phyloP scores from a whole-genome alignment of 2,797 vertebrate genomes.

The Esox lucius region DNA sequence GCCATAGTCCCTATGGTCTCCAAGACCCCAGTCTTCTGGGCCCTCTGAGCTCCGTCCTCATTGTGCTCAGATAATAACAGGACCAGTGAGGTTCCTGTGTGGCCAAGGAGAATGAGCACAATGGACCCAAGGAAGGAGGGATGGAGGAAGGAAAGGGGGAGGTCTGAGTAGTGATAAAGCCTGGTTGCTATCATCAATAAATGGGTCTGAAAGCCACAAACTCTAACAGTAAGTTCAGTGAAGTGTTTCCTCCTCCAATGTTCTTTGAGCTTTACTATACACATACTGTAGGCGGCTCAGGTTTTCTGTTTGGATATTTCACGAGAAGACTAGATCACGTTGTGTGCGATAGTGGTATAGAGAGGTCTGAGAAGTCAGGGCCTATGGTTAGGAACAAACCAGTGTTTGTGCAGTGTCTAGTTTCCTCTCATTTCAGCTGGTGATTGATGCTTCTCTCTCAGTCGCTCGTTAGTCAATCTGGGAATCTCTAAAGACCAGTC shows the following conservation, averaged over 20 bases:
- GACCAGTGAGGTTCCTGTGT: conserved; percentile 37
- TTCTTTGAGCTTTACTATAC: neutral
- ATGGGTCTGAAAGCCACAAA: neutral
- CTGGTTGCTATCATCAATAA: neutral
- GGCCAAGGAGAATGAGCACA: conserved; percentile 25
- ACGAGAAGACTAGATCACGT: neutral
- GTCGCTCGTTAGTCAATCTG: conserved; percentile 24
- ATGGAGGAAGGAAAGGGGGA: neutral
- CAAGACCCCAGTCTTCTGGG: conserved; percentile 34
- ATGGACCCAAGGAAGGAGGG: conserved; percentile 28
- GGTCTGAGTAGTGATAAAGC: neutral
- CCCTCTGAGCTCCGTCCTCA: conserved; percentile 32
- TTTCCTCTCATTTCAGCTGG: conserved; percentile 13
- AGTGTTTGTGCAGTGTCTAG: conserved; percentile 38
- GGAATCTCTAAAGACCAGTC: conserved; percentile 35
- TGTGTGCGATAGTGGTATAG: conserved; percentile 15
- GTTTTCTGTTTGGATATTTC: conserved; percentile 25
- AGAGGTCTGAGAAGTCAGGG: conserved; percentile 46
- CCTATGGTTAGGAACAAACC: conserved; percentile 12
- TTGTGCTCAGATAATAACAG: conserved; percentile 36
- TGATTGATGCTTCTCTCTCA: conserved; percentile 22
- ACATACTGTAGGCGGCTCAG: too few relatives aligned
- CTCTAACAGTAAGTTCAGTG: neutral
- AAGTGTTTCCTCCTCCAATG: neutral
- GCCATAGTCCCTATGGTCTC: conserved; percentile 32